A percentile compares a stretch with the other conserved stretches of the same genome.
Evolutionary conservation across 1,140 invertebrate species (phyloP).

Genomic region (Plectrocnemia conspersa): DNA sequence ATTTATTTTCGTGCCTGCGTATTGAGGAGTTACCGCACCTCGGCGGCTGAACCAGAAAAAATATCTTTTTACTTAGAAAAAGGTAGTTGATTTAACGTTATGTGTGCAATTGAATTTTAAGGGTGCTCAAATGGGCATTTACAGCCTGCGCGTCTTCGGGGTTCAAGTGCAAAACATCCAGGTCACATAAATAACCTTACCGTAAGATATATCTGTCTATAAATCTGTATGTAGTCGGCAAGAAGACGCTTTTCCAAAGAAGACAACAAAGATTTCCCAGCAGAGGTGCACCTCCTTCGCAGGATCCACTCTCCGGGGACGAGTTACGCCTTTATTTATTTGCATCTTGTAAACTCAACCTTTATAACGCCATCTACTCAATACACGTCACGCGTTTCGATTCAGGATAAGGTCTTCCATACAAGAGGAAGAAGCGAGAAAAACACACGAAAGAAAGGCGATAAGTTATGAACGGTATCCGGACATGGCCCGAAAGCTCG

Average conservation of each 20-base stretch:
- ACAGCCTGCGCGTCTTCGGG: no score
- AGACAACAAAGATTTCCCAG: conserved; percentile 18
- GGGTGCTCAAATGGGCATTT: no score
- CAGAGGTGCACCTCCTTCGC: conserved; percentile 17
- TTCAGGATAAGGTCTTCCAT: conserved; percentile 12
- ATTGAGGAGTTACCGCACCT: no score
- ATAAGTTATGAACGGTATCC: conserved; percentile 12
- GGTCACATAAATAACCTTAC: conserved; percentile 12
- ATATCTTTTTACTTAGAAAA: no score
- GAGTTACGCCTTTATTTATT: conserved; percentile 32
- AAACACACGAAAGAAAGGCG: conserved; percentile 4
- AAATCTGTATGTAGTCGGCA: conserved; percentile 3
- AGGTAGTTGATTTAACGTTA: no score
- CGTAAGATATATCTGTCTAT: conserved; percentile 17
- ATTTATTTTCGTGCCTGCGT: no score
- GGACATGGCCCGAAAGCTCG: conserved; percentile 2
- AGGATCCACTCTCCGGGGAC: conserved; percentile 10
- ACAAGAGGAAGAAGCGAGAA: no score
- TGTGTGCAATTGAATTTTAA: no score
- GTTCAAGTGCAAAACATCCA: conserved; percentile 1
- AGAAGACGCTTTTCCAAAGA: neutral
- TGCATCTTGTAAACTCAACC: conserved; percentile 21
- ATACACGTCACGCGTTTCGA: conserved; percentile 9
- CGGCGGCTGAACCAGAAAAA: no score
- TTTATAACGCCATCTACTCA: conserved; percentile 4